Base-by-base conservation (phyloP, 2,888 invertebrate species). In the Coelinius sp. region DNA sequence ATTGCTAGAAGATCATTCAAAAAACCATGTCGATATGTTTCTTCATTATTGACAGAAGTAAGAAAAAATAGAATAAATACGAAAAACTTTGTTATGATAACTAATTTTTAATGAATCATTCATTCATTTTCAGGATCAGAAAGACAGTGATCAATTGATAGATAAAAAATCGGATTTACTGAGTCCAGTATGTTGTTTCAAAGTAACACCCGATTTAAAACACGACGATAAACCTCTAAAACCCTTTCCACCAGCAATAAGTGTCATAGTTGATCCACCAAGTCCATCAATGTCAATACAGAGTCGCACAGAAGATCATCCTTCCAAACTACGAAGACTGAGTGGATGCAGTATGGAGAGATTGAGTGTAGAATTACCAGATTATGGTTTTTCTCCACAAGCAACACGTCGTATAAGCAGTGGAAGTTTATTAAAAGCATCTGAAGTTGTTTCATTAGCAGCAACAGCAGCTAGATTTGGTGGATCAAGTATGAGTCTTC, bases 401-500 rank as follows among this genome's bases (percentile, higher is more conserved):
- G 95, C 96, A 8, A 95, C 96, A 6, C 91, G 97, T 75, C 90
- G 97, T 78, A 97, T 97, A 84, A 97, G 97, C 77, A 96, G 96
- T 86, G 96, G 97, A 73, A 96, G 96, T 82, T 92, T 96, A 77
- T 92, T 96, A 82, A 96, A 94, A 85, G 92, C 93, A 2, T 92
- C 91, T 53, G 93, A 92, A 84, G 90, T 91, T 20, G 89, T 91
- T 0, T 90, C 90, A 24, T 81, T 90, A 53, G 91, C 92, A n/a
- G 91, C 92, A 8, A 90, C 91, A 2, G 91, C 91, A 12, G 89
- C 90, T 12, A 90, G 90, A 77, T 88, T 91, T 52, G 85, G 85
- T 10, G 86, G 85, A 41, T 87, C 87, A 0, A 86, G 77, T 49
- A 69, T 82, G 38, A 87, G 85, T 73, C 77, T 87, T 20, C 80